Evolutionary conservation across 2,888 invertebrate species (phyloP).

Genomic region (Drosophila conformis): DNA sequence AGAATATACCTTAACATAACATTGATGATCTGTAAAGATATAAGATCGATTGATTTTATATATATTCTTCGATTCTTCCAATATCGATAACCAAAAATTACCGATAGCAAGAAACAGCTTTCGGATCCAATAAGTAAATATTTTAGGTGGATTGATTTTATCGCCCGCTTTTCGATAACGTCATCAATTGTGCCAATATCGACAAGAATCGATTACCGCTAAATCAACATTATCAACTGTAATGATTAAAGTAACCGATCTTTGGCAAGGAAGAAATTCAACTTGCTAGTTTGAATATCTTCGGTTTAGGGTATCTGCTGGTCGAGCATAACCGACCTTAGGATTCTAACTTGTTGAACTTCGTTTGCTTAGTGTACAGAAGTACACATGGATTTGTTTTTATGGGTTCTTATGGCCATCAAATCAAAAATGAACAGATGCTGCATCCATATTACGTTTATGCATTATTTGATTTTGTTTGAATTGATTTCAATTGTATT

Average conservation of each 20-base stretch:
- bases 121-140: background rate
- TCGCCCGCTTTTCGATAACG: background rate
- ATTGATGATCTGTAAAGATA: background rate
- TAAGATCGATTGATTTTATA: background rate
- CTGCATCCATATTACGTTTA: constrained; percentile 41
- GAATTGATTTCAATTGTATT: constrained; percentile 15
- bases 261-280: too few species aligned
- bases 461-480: constrained; percentile 24
- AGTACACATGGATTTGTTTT: constrained; percentile 6
- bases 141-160: background rate
- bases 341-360: constrained; percentile 7
- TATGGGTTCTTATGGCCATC: constrained; percentile 25
- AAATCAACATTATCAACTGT: too few species aligned
- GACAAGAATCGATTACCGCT: background rate
- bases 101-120: background rate
- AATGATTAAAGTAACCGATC: background rate
- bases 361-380: constrained; percentile 17
- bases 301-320: background rate
- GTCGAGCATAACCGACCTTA: background rate
- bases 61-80: background rate
- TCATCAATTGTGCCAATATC: background rate
- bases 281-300: background rate
- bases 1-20: background rate
- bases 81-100: background rate
- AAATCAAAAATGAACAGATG: constrained; percentile 46